Conservation (phyloP, 1,140 invertebrate species). For the Drosophila pseudoobscura region DNA sequence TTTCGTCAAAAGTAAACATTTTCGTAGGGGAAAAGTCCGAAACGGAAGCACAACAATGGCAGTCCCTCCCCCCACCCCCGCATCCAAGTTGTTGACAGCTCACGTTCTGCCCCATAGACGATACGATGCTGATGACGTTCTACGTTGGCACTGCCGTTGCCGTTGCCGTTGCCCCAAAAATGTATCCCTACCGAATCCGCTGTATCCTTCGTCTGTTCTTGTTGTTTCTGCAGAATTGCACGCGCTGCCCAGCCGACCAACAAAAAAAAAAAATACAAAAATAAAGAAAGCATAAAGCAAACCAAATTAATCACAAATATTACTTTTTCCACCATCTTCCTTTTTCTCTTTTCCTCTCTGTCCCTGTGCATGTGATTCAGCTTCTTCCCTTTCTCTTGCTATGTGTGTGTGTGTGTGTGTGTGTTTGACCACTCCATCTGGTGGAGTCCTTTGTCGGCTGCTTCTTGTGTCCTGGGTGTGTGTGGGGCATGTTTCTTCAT, state of each 20-base stretch:
- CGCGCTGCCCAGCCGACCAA: conserved; percentile 59
- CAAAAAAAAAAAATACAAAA: conserved; percentile 44
- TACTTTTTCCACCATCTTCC: conserved; percentile 43
- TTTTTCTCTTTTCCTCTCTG: background rate
- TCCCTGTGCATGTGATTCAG: background rate
- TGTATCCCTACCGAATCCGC: conserved; percentile 1
- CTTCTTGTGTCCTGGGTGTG: conserved; percentile 13
- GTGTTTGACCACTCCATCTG: background rate
- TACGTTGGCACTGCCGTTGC: conserved; percentile 8
- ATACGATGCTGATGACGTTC: conserved; percentile 54
- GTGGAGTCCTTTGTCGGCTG: conserved; percentile 1
- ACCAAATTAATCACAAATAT: conserved; percentile 80
- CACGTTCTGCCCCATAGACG: conserved; percentile 69
- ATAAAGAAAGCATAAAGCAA: conserved; percentile 51
- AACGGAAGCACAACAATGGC: conserved; percentile 28
- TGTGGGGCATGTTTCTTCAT: conserved; percentile 61
- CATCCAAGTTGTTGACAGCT: conserved; percentile 75
- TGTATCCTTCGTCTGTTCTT: conserved; percentile 8
- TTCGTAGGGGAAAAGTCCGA: conserved; percentile 1
- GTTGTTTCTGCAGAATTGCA: conserved; percentile 45
- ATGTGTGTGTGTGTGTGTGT: background rate
- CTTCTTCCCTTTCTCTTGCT: background rate
- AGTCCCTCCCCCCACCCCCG: conserved; percentile 10
- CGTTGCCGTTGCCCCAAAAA: conserved; percentile 23
- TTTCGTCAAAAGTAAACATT: conserved; percentile 75